Conservation (phyloP, 2,888 invertebrate genomes). For the Hecatera dysodea region DNA sequence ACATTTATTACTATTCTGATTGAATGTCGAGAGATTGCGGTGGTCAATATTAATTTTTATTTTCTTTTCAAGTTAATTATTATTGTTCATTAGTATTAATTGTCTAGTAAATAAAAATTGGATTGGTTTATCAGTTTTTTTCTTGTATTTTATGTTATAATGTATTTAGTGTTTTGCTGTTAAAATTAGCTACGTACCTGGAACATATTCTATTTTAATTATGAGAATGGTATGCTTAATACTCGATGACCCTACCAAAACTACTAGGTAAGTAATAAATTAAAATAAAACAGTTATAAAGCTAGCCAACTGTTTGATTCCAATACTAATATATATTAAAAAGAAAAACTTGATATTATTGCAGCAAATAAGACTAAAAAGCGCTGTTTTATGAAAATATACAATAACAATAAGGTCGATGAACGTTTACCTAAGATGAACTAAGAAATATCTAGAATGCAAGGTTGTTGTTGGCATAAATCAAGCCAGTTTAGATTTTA, state of each 20-base stretch:
- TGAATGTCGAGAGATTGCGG: conserved; percentile 28
- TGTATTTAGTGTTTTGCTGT: not conserved
- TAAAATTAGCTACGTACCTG: not conserved
- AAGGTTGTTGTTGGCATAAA: conserved; percentile 21
- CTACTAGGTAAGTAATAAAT: not conserved
- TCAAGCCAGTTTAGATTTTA: not conserved
- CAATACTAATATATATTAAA: conserved; percentile 1
- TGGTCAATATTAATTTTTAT: conserved; percentile 31
- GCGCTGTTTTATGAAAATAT: not conserved
- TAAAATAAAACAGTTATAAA: conserved; percentile 25
- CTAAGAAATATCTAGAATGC: conserved; percentile 29
- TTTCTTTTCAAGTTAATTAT: conserved; percentile 19
- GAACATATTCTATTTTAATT: not conserved
- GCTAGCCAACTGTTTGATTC: not conserved
- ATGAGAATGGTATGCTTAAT: not conserved
- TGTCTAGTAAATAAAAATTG: not conserved
- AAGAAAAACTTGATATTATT: conserved; percentile 10
- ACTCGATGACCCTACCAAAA: not conserved
- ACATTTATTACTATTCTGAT: conserved; percentile 39
- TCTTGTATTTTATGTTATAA: not conserved
- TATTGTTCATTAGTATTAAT: conserved; percentile 4
- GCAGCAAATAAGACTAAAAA: conserved; percentile 13
- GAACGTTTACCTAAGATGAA: conserved; percentile 35
- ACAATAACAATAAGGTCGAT: conserved; percentile 47
- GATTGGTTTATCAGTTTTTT: not conserved